These are phyloP conservation scores for Hypanus sabinus DNA, from an alignment of 2,113 vertebrate species.

Conservation along the genomic window DNA sequence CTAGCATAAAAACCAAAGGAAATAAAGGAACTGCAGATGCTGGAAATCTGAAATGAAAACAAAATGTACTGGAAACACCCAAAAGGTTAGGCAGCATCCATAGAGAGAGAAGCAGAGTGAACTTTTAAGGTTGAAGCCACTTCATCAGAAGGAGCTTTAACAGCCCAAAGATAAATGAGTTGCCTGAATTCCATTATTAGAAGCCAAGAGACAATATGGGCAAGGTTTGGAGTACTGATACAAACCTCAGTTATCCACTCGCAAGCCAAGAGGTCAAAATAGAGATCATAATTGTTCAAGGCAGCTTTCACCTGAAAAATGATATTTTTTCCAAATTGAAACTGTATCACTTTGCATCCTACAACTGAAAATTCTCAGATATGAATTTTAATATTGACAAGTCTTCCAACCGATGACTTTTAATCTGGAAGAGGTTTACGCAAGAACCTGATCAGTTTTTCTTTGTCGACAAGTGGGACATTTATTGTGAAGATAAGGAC, in stretches of 20 bases:
- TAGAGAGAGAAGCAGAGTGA: no score
- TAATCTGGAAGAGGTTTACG: neutral
- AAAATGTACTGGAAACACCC: no score
- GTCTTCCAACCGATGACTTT: neutral
- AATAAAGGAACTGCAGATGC: no score
- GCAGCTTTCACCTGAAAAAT: neutral
- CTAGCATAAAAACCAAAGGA: neutral
- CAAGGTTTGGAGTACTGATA: neutral
- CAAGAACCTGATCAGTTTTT: neutral
- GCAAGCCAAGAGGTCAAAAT: slow-evolving; percentile 6
- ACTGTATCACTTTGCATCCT: neutral
- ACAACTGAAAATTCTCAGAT: neutral
- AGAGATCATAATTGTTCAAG: neutral
- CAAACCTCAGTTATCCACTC: neutral
- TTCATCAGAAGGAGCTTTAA: no score
- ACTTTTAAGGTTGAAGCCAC: no score
- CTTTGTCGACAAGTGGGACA: neutral
- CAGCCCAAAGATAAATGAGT: no score
- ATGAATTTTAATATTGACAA: neutral
- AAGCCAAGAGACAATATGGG: neutral
- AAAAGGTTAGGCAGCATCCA: no score
- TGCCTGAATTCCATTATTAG: neutral
- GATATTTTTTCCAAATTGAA: neutral
- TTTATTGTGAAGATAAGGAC: neutral
- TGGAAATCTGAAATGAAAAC: no score